phyloP scores from a whole-genome alignment of 2,888 invertebrate species.

The Drosophila antonietae region DNA sequence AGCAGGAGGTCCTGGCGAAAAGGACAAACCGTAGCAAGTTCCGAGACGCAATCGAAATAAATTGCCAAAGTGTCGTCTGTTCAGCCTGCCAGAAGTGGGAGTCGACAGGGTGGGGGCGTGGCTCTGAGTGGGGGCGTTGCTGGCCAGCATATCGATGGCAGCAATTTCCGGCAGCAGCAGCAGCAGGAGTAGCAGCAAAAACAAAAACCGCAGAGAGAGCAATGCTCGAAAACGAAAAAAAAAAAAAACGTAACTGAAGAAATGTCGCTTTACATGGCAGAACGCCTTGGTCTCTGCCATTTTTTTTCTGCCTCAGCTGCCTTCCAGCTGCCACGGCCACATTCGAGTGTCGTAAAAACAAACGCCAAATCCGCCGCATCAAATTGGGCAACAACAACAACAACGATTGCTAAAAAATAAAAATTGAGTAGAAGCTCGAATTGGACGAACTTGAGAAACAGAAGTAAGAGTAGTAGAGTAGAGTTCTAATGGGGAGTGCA shows the following conservation, averaged over 20 bases:
- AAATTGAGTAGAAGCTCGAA: constrained; percentile 53
- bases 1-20: constrained; percentile 22
- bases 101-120: constrained; percentile 14
- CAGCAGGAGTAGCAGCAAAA: constrained; percentile 4
- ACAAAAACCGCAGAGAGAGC: constrained; percentile 16
- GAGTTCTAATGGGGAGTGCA: not conserved
- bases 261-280: constrained; percentile 69
- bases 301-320: not conserved
- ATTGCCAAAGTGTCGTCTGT: constrained; percentile 74
- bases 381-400: constrained; percentile 56
- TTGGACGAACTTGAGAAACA: constrained; percentile 45
- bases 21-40: constrained; percentile 49
- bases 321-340: constrained; percentile 14
- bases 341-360: constrained; percentile 69
- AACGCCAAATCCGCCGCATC: constrained; percentile 76
- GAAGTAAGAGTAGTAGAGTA: not conserved
- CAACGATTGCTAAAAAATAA: constrained; percentile 11
- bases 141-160: constrained; percentile 71
- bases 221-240: constrained; percentile 18
- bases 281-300: constrained; percentile 41
- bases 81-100: constrained; percentile 27
- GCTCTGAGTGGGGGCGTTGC: constrained; percentile 35
- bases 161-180: constrained; percentile 65
- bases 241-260: constrained; percentile 26
- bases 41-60: constrained; percentile 71